Percentiles rank a stretch among this genome's conserved stretches.
These are phyloP conservation scores for Clistopyga incitator DNA, from an alignment of 2,888 invertebrate genomes.

Conservation along the genomic window DNA sequence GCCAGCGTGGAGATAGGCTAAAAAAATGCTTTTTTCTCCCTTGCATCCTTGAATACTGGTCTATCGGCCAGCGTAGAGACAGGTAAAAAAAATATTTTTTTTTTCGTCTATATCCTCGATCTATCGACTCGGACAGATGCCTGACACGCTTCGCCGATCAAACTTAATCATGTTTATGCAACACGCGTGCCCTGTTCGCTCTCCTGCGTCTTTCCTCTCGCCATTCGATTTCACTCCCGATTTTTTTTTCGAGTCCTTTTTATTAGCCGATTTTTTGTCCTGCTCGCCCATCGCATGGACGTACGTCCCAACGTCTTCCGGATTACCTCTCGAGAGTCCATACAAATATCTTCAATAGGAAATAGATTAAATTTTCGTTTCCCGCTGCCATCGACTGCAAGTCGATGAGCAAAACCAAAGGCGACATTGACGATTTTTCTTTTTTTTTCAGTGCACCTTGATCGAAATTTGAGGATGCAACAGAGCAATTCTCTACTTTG, in stretches of 20 bases:
- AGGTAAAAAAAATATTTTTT: slow-evolving; percentile 55
- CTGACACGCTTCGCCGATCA: slow-evolving; percentile 76
- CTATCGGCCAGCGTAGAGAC: too few species aligned
- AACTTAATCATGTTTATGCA: slow-evolving; percentile 81
- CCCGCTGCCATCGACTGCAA: slow-evolving; percentile 1
- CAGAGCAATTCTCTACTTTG: too few species aligned
- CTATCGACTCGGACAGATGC: slow-evolving; percentile 75
- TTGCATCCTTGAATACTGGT: too few species aligned
- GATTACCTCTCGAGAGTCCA: slow-evolving; percentile 28
- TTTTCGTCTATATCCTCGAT: slow-evolving; percentile 39
- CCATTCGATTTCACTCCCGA: slow-evolving; percentile 52
- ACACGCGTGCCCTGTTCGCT: slow-evolving; percentile 72
- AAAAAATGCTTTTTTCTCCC: slow-evolving; percentile 60
- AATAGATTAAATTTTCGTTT: slow-evolving; percentile 32
- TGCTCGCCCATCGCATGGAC: slow-evolving; percentile 27
- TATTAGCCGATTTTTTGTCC: slow-evolving; percentile 47
- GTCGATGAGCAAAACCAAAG: neutral
- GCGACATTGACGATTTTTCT: neutral
- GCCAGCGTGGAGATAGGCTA: slow-evolving; percentile 58
- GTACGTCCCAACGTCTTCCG: slow-evolving; percentile 34
- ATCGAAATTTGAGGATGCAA: neutral
- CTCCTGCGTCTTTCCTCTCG: slow-evolving; percentile 43
- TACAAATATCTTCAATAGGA: slow-evolving; percentile 46
- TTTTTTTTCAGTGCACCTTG: too few species aligned
- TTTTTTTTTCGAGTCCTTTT: slow-evolving; percentile 60